A percentile compares a stretch with the other conserved stretches of the same genome.
Conservation (phyloP, 1,140 invertebrate species). For the Drosophila pachea region DNA sequence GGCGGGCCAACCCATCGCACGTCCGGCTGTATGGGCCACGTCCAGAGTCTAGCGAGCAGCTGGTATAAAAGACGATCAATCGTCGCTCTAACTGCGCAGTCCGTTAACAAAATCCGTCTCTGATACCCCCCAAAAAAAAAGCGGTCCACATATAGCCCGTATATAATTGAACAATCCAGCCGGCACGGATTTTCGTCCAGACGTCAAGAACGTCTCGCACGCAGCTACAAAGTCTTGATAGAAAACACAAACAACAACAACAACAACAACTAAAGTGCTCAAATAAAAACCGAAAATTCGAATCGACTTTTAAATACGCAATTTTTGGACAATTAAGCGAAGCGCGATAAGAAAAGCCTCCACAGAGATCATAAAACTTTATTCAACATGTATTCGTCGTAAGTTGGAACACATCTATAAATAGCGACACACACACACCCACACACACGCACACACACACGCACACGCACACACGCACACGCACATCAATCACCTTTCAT, state of each 20-base stretch:
- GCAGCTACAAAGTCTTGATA: constrained; percentile 3
- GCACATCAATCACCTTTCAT: not conserved
- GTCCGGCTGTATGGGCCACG: constrained; percentile 39
- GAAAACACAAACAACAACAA: not conserved
- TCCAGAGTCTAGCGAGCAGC: constrained; percentile 38
- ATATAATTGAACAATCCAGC: not conserved
- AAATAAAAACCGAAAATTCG: not conserved
- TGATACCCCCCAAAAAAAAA: constrained; percentile 1
- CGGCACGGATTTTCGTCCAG: constrained; percentile 1
- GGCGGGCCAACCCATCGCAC: constrained; percentile 20
- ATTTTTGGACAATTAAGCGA: constrained; percentile 7
- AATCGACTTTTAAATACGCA: constrained; percentile 4
- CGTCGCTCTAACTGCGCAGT: constrained; percentile 51
- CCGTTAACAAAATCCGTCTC: constrained; percentile 37
- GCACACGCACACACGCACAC: not conserved
- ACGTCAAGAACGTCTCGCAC: constrained; percentile 6
- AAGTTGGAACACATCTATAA: constrained; percentile 35
- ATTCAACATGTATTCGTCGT: constrained; percentile 63
- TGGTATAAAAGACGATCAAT: constrained; percentile 69
- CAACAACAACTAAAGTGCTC: not conserved
- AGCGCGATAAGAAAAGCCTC: constrained; percentile 10
- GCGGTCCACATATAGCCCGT: constrained; percentile 4
- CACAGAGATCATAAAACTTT: constrained; percentile 3
- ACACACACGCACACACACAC: not conserved
- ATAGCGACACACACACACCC: not conserved